Conservation (phyloP, 37 sponge, comb jelly and placozoan genomes). For the Cliona cf. orientalis region DNA sequence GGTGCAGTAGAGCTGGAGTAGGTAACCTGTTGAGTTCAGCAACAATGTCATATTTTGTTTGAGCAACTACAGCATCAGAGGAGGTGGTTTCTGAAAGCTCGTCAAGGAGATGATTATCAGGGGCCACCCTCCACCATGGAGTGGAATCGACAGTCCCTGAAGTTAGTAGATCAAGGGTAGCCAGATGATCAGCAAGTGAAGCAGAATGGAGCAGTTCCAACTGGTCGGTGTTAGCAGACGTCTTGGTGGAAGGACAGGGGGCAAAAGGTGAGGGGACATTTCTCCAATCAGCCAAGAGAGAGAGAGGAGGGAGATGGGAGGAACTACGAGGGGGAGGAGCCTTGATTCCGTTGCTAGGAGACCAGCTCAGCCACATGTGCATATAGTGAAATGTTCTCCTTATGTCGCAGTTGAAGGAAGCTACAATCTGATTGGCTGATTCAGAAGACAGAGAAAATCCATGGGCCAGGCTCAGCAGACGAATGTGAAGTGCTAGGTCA, state of each 20-base stretch:
- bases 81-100: no score
- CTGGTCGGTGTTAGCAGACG: background rate
- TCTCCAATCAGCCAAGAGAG: background rate
- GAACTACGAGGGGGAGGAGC: background rate
- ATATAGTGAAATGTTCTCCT: background rate
- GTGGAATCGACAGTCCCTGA: no score
- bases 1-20: no score
- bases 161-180: no score
- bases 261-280: background rate
- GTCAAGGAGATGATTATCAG: no score
- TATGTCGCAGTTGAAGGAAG: conserved; percentile 6
- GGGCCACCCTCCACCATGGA: no score
- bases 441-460: conserved; percentile 12
- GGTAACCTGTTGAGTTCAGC: no score
- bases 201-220: no score
- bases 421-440: conserved; percentile 31
- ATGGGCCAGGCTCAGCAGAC: conserved; percentile 26
- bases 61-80: no score
- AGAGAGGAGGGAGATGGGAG: background rate
- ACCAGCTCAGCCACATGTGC: conserved; percentile 27
- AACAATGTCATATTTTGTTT: no score
- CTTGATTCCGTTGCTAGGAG: background rate
- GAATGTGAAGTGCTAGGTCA: conserved; percentile 20
- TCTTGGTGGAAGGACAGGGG: background rate
- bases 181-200: no score